phyloP scores from a whole-genome alignment of 1,140 invertebrate species.

The Macrotrachela quadricornifera region DNA sequence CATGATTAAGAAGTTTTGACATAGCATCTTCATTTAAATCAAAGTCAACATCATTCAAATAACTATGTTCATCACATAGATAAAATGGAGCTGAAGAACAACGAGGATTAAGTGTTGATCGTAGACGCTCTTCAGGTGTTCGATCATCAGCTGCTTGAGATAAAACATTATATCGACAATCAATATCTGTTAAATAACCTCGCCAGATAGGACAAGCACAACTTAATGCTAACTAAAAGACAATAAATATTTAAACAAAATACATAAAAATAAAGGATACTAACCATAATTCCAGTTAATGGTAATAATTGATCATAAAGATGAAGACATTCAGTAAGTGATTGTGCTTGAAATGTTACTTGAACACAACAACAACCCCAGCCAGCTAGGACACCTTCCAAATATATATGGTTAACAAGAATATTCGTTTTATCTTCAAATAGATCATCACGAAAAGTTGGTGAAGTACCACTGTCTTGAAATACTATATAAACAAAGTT shows the following conservation, averaged over 20 bases:
- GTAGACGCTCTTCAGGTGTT: conserved; percentile 59
- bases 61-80: conserved; percentile 58
- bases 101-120: conserved; percentile 49
- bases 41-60: conserved; percentile 73
- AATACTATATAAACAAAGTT: no score
- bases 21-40: conserved; percentile 60
- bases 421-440: no score
- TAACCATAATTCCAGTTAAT: conserved; percentile 83
- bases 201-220: conserved; percentile 82
- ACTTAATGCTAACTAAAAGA: conserved; percentile 59
- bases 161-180: conserved; percentile 91
- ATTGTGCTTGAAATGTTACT: conserved; percentile 66
- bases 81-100: conserved; percentile 96
- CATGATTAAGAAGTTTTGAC: conserved; percentile 44
- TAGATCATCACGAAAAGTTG: no score
- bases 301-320: conserved; percentile 93
- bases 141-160: conserved; percentile 81
- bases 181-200: conserved; percentile 73
- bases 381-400: no score
- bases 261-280: not conserved
- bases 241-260: not conserved
- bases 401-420: no score
- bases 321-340: conserved; percentile 75
- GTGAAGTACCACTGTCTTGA: no score
- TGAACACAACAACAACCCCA: conserved; percentile 97